Conservation (phyloP, 2,888 invertebrate genomes). For the Sinelater perroti region DNA sequence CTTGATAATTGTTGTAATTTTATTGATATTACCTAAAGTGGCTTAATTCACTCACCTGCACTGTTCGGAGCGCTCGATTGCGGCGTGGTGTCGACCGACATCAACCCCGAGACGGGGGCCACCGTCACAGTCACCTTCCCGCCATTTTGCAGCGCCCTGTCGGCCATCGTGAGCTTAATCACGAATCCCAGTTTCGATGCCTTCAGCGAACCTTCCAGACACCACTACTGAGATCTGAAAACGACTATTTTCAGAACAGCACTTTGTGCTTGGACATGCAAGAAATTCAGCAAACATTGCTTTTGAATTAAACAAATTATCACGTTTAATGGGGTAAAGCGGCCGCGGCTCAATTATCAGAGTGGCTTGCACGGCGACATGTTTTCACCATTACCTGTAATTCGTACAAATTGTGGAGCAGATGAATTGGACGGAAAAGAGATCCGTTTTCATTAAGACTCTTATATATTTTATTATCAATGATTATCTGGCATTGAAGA, state of each 20-base stretch:
- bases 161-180: slow-evolving; percentile 27
- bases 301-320: background rate
- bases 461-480: too few relatives aligned
- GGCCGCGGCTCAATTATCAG: too few relatives aligned
- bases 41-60: slow-evolving; percentile 8
- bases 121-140: slow-evolving; percentile 41
- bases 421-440: too few relatives aligned
- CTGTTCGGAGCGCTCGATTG: slow-evolving; percentile 4
- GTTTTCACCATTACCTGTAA: slow-evolving; percentile 1
- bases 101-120: slow-evolving; percentile 26
- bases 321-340: too few relatives aligned
- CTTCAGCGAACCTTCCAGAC: background rate
- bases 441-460: too few relatives aligned
- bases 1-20: too few relatives aligned
- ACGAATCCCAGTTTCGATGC: background rate
- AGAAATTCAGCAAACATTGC: background rate
- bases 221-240: background rate
- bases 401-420: background rate
- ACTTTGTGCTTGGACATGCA: background rate
- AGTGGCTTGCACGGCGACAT: background rate
- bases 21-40: too few relatives aligned
- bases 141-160: slow-evolving; percentile 37
- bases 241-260: background rate
- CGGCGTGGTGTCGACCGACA: slow-evolving; percentile 8
- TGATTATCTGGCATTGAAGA: too few relatives aligned